These are phyloP conservation scores for Chalcosyrphus nemorum DNA, from an alignment of 2,888 invertebrate species.

Conservation along the genomic window DNA sequence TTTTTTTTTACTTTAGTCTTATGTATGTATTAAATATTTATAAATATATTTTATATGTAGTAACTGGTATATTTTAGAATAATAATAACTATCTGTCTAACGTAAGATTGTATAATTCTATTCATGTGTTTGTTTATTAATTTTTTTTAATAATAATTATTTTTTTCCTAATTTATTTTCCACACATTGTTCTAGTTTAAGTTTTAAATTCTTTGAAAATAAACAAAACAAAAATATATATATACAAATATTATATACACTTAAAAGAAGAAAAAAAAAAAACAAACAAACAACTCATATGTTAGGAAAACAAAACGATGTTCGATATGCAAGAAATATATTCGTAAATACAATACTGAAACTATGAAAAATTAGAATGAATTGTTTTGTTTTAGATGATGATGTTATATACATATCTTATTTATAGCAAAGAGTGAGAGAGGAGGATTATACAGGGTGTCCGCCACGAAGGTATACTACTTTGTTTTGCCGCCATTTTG, in stretches of 20 bases:
- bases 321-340: conserved; percentile 73
- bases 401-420: too few relatives aligned
- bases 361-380: conserved; percentile 66
- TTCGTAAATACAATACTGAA: conserved; percentile 73
- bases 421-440: too few relatives aligned
- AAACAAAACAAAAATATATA: conserved; percentile 61
- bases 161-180: conserved; percentile 70
- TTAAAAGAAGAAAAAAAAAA: conserved; percentile 73
- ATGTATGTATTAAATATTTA: conserved; percentile 71
- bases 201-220: conserved; percentile 62
- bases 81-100: conserved; percentile 60
- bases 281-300: conserved; percentile 74
- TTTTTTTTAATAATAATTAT: conserved; percentile 51
- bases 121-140: conserved; percentile 49
- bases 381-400: conserved; percentile 21
- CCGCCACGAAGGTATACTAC: too few relatives aligned
- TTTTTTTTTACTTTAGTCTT: conserved; percentile 6
- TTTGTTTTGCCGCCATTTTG: too few relatives aligned
- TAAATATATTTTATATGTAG: conserved; percentile 62
- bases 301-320: conserved; percentile 74
- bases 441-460: too few relatives aligned
- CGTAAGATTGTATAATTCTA: conserved; percentile 67
- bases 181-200: conserved; percentile 71
- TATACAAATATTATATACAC: conserved; percentile 74
- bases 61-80: conserved; percentile 60